Base-by-base conservation (phyloP, 2,888 invertebrate genomes). In the Apocheima hispidaria region DNA sequence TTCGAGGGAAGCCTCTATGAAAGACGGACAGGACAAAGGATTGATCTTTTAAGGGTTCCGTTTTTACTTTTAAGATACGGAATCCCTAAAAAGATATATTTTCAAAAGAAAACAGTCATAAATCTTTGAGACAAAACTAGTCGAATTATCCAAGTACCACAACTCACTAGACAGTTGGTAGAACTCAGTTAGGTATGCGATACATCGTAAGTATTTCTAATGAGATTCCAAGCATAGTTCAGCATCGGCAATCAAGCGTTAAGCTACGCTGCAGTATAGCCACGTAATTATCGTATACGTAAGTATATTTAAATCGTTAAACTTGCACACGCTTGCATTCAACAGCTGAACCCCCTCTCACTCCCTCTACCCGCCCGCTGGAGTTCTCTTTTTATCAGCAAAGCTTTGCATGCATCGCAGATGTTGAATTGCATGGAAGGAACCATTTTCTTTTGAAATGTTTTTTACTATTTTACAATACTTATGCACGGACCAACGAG, bases 161-260 rank as follows among this genome's bases (percentile, higher is more conserved):
- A 41, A 12, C n/a, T 41, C 6, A 44, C 18, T 20, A 18, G 14
- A 16, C 28, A 28, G 46, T 46, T 30, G 23, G 9, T 46, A 12
- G 26, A 44, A 26, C 26, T 21, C 41, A 21, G 14, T 2, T 26
- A 41, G 20, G 14, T n/a, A 4, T 5, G 21, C 1, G 16, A 1
- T 16, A 35, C 48, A 28, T 12, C 18, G 44, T 54, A n/a, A n/a
- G n/a, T n/a, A 44, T 46, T 36, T 40, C 23, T 52, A 59, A 59
- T 59, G 52, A 59, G 53, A 59, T 53, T 53, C 48, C 33, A 16
- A n/a, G 23, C 59, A 35, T 48, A 48, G 18, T 46, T 30, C 21
- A 33, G 20, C 53, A 14, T 48, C 53, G 48, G 40, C 46, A 14
- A 48, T 59, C 53, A 30, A 18, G 52, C 30, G 53, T 38, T 14